Evolutionary conservation across 30 jellyfish, hydroid and myxozoan species (phyloP).

Genomic region (Chrysaora quinquecirrha): DNA sequence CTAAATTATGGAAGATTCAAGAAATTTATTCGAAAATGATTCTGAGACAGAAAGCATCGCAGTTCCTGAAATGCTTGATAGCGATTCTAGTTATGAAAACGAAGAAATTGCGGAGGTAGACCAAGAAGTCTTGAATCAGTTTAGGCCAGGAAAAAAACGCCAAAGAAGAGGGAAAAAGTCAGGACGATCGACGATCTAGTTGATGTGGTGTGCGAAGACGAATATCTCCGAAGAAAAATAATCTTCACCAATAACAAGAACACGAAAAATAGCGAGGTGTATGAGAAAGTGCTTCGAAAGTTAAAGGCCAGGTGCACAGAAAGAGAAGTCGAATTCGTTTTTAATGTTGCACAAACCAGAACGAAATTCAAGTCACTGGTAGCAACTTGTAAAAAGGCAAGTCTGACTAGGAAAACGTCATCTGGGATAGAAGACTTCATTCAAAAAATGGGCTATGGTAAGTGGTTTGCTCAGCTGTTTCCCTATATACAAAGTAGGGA

Average conservation of each 20-base stretch:
- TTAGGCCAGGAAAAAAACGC: constrained; percentile 35
- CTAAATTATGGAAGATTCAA: too few relatives aligned
- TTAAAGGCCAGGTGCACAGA: constrained; percentile 47
- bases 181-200: constrained; percentile 63
- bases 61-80: not conserved
- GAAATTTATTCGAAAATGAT: not conserved
- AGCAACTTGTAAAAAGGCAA: constrained; percentile 67
- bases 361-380: constrained; percentile 49
- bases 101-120: not conserved
- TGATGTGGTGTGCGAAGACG: constrained; percentile 57
- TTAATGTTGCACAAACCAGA: constrained; percentile 58
- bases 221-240: constrained; percentile 38
- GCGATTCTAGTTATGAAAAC: not conserved
- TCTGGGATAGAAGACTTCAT: constrained; percentile 57
- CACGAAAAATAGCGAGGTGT: constrained; percentile 37
- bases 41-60: not conserved
- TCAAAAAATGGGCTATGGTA: constrained; percentile 50
- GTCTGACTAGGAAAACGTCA: constrained; percentile 57
- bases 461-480: constrained; percentile 56
- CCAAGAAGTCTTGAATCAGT: not conserved
- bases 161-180: constrained; percentile 15
- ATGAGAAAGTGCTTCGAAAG: constrained; percentile 41
- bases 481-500: constrained; percentile 60
- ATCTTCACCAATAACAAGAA: constrained; percentile 35
- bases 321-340: constrained; percentile 41